Conservation (phyloP, 53 echinoderm and acorn worm genomes). For the Crossaster papposus region DNA sequence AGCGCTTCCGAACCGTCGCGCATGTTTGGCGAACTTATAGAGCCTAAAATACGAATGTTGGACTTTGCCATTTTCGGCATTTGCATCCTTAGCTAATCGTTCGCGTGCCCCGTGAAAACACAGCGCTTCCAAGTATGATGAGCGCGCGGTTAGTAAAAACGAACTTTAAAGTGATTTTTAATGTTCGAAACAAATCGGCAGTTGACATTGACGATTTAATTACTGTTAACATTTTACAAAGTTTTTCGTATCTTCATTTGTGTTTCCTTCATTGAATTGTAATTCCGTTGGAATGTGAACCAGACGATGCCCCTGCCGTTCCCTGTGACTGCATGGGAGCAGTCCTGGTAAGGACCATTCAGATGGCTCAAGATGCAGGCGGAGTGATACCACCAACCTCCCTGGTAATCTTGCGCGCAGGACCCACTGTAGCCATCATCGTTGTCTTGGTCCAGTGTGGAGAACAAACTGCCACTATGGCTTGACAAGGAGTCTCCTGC, state of each 20-base stretch:
- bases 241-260: conserved; percentile 29
- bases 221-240: not conserved
- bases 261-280: not conserved
- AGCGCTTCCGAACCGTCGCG: too few relatives aligned
- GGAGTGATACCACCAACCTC: conserved; percentile 21
- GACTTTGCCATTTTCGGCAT: too few relatives aligned
- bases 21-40: too few relatives aligned
- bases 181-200: too few relatives aligned
- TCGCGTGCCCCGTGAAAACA: too few relatives aligned
- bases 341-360: conserved; percentile 16
- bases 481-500: conserved; percentile 16
- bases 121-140: too few relatives aligned
- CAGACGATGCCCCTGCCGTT: not conserved
- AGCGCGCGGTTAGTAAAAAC: too few relatives aligned
- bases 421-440: conserved; percentile 23
- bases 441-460: conserved; percentile 19
- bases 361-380: conserved; percentile 19
- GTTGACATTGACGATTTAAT: too few relatives aligned
- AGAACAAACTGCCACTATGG: conserved; percentile 5
- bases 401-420: not conserved
- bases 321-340: not conserved
- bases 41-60: too few relatives aligned
- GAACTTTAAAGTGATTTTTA: too few relatives aligned
- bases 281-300: not conserved
- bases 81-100: too few relatives aligned